Base-by-base conservation (phyloP, 2,797 vertebrate species). In the Bradypodion ventrale region DNA sequence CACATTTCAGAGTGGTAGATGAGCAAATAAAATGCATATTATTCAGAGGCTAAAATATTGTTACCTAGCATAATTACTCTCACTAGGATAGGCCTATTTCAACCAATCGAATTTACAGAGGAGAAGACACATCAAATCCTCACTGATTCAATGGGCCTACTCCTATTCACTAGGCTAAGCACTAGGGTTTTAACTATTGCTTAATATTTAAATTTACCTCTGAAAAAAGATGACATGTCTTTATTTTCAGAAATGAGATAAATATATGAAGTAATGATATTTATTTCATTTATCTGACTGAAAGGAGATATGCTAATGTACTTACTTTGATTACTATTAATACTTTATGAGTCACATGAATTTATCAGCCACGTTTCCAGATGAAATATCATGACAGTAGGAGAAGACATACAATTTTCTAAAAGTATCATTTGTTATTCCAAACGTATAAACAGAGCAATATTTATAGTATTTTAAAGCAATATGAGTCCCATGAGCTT, bases 381-480 rank as follows among this genome's bases (percentile, higher is more conserved):
- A 83, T 62, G 80, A 68, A 81, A 72, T 81, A 29, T 84, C 75
- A 72, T 84, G 56, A 86, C 73, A 89, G 83, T 32, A 87, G 49
- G 10, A 76, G 84, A 56, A 7, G 73, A 89, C 83, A 89, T 40
- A 79, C 68, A 88, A 15, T 89, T 90, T 87, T 87, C 77, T 80
- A 44, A 74, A 77, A 87, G 87, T 85, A 63, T 13, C 77, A 90
- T 85, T 84, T 91, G 87, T 65, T 68, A 90, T 87, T 69, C 46
- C 13, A 69, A 80, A 69, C 16, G 23, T 80, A 49, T n/a, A 37
- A 70, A 27, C 2, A 56, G 66, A 25, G 35, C 79, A 80, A 60
- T 80, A 80, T 56, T 19, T 79, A n/a, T n/a, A n/a, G n/a, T n/a
- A 60, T 68, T 69, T 52, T 59, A n/a, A 25, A 42, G 49, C 13